Base-by-base conservation (phyloP, 2,888 invertebrate species). In the Chrysodeixis includens region DNA sequence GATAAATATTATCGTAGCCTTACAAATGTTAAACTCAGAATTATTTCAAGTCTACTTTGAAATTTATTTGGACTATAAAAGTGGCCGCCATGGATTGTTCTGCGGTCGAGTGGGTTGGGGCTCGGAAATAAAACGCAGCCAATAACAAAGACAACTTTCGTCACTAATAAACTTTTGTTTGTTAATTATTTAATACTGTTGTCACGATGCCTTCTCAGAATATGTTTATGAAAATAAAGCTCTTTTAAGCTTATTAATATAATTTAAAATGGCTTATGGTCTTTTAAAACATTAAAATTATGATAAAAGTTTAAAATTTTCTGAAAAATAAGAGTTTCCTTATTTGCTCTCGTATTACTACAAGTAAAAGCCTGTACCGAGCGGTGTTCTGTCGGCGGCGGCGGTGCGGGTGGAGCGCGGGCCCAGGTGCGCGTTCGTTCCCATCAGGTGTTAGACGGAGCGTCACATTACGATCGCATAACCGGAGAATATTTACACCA, bases 11-110 rank as follows among this genome's bases (percentile, higher is more conserved):
- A 79, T 70, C 77, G 61, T 73, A 58, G 70, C 74, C 66, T n/a
- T 71, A 76, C 73, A 76, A 76, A 76, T 76, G 62, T 76, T 76
- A 62, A 62, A 62, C 55, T 32, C 62, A 67, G 74, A 77, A 64
- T 73, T 72, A 74, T 73, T 75, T 77, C 57, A 57, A 77, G 65
- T 65, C 69, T 69, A 32, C 69, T 62, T 46, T 35, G 53, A 59
- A 77, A 74, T 63, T 60, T 73, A 77, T 69, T 69, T 62, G 35
- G 54, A 77, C 49, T 60, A 59, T 49, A 49, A 66, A 74, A 69
- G 54, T 66, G 62, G 61, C 40, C 53, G 58, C 69, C 55, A 12
- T 69, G 74, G 74, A 66, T 74, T 69, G 60, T 60, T 22, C 40
- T 74, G 69, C 62, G 64, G 74, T 59, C 56, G n/a, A 53, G 57